phyloP scores from a whole-genome alignment of 2,888 invertebrate genomes.

The Gibbula magus region DNA sequence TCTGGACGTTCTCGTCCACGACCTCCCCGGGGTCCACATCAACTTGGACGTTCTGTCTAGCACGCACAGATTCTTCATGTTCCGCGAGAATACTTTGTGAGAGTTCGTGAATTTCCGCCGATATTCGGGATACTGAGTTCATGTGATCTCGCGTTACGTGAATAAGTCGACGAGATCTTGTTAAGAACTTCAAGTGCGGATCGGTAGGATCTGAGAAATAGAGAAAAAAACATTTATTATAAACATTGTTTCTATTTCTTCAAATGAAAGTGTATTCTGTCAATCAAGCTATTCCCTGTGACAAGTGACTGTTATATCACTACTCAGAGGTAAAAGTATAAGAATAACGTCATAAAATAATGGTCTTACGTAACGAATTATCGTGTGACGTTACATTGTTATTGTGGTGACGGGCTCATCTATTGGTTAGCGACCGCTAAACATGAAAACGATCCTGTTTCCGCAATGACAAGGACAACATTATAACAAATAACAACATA shows the following conservation, averaged over 20 bases:
- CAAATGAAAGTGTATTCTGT: too few species aligned
- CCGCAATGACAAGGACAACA: too few species aligned
- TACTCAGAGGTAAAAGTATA: too few species aligned
- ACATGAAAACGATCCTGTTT: too few species aligned
- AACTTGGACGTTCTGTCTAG: not conserved
- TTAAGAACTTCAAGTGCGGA: conserved; percentile 8
- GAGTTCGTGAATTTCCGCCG: conserved; percentile 7
- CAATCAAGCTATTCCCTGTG: too few species aligned
- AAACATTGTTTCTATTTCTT: not conserved
- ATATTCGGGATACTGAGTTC: not conserved
- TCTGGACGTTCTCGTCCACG: not conserved
- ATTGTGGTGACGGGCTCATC: too few species aligned
- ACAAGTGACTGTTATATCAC: too few species aligned
- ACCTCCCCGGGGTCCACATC: not conserved
- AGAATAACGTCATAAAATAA: too few species aligned
- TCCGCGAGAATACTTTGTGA: conserved; percentile 14
- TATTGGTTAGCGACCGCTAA: too few species aligned
- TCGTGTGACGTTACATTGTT: too few species aligned
- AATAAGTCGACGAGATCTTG: conserved; percentile 19
- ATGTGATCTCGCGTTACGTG: not conserved
- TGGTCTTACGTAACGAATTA: too few species aligned
- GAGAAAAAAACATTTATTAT: not conserved
- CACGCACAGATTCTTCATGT: conserved; percentile 3
- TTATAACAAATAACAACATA: too few species aligned
- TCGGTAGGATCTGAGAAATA: not conserved